phyloP scores from a whole-genome alignment of 1,140 invertebrate species.

The Cyrtorhinus lividipennis region DNA sequence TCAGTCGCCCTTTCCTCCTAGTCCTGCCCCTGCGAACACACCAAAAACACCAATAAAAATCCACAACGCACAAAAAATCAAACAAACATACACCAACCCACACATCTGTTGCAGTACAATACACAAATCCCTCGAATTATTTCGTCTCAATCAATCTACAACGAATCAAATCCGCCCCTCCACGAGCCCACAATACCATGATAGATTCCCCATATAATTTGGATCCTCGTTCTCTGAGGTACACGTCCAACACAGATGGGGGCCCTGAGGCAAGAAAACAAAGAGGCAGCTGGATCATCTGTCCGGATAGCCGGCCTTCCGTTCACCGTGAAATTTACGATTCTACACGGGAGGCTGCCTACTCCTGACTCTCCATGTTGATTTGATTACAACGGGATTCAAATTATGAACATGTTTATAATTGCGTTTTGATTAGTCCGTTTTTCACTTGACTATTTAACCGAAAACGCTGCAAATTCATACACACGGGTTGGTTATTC shows the following conservation, averaged over 20 bases:
- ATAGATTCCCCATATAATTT: background rate
- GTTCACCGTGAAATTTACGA: constrained; percentile 2
- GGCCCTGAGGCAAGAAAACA: background rate
- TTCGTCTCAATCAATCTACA: background rate
- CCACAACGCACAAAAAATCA: constrained; percentile 1
- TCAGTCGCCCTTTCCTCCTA: constrained; percentile 12
- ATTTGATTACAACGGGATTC: no score
- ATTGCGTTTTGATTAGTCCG: no score
- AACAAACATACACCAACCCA: no score
- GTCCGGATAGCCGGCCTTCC: background rate
- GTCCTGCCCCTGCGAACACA: constrained; percentile 16
- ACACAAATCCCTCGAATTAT: no score
- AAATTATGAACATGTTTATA: no score
- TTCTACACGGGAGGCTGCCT: no score
- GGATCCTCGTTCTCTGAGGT: no score
- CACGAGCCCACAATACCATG: background rate
- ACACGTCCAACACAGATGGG: background rate
- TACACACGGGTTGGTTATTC: no score
- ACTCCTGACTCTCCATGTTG: no score
- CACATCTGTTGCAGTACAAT: no score
- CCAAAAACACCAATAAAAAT: constrained; percentile 3
- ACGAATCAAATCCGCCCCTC: background rate
- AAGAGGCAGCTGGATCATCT: background rate
- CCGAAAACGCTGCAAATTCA: no score
- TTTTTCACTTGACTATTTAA: no score